These are phyloP conservation scores for Aphelinus certus DNA, from an alignment of 1,140 invertebrate species.

Conservation along the genomic window DNA sequence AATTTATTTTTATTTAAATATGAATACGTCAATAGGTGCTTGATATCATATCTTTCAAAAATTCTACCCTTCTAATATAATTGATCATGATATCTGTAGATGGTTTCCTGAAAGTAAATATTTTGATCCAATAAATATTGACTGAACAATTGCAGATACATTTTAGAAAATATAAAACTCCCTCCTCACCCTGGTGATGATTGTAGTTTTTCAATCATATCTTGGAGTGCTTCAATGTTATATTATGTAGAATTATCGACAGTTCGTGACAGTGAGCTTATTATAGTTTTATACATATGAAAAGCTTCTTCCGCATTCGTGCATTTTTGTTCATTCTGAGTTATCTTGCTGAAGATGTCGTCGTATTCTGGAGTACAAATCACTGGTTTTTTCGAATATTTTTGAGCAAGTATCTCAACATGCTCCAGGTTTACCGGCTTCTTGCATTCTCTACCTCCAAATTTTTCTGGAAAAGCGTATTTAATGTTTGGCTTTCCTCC, in stretches of 20 bases:
- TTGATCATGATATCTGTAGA: constrained; percentile 71
- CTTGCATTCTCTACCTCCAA: constrained; percentile 1
- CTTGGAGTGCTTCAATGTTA: constrained; percentile 73
- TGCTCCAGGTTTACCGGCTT: neutral
- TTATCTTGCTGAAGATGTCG: neutral
- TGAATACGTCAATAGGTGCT: constrained; percentile 5
- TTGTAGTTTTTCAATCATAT: constrained; percentile 75
- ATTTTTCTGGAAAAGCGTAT: constrained; percentile 9
- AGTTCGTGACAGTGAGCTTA: too few species aligned
- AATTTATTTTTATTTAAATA: constrained; percentile 45
- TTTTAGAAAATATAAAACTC: constrained; percentile 4
- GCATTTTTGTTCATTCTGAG: too few species aligned
- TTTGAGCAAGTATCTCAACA: neutral
- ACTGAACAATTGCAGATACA: neutral
- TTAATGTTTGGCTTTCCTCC: constrained; percentile 8
- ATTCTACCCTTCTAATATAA: constrained; percentile 73
- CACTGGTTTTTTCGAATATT: neutral
- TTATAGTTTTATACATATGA: constrained; percentile 8
- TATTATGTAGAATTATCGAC: too few species aligned
- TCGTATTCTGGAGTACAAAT: neutral
- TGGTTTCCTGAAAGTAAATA: constrained; percentile 74
- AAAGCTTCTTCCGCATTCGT: constrained; percentile 14
- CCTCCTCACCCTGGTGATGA: constrained; percentile 70
- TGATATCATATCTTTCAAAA: constrained; percentile 72
- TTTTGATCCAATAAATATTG: too few species aligned